Evolutionary conservation across 2,113 vertebrate species (phyloP).

Genomic region (Alaudala cheleensis): DNA sequence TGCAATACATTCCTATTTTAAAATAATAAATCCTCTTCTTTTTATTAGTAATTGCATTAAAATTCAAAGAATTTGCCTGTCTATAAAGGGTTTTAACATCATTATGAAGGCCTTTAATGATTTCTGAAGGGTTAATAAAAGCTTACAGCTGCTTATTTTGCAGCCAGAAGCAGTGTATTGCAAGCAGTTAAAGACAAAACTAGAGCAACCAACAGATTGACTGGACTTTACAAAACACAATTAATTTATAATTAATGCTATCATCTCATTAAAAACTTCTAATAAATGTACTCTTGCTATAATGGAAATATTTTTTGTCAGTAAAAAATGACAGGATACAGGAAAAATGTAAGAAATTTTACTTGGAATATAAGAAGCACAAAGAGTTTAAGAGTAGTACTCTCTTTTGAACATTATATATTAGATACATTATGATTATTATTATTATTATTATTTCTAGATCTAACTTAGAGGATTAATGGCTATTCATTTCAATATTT

Average conservation of each 20-base stretch:
- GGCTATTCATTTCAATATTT: background rate
- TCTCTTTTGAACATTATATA: background rate
- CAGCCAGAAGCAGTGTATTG: background rate
- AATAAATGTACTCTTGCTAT: background rate
- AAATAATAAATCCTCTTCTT: background rate
- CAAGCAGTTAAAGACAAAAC: background rate
- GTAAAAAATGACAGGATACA: background rate
- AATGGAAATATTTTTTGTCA: background rate
- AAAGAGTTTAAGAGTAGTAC: background rate
- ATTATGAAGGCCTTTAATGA: background rate
- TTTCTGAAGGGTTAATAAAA: slow-evolving; percentile 8
- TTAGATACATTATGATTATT: background rate
- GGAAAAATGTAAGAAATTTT: background rate
- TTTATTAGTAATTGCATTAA: background rate
- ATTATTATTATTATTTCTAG: background rate
- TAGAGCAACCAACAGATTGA: background rate
- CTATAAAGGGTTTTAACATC: background rate
- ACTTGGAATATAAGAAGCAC: background rate
- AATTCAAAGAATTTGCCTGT: background rate
- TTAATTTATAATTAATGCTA: background rate
- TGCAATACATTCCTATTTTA: background rate
- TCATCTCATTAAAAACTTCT: background rate
- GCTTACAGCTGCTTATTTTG: background rate
- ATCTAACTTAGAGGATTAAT: background rate
- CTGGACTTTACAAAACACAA: background rate